Conservation (phyloP, 2,888 invertebrate genomes). For the Keiferia lycopersicella region DNA sequence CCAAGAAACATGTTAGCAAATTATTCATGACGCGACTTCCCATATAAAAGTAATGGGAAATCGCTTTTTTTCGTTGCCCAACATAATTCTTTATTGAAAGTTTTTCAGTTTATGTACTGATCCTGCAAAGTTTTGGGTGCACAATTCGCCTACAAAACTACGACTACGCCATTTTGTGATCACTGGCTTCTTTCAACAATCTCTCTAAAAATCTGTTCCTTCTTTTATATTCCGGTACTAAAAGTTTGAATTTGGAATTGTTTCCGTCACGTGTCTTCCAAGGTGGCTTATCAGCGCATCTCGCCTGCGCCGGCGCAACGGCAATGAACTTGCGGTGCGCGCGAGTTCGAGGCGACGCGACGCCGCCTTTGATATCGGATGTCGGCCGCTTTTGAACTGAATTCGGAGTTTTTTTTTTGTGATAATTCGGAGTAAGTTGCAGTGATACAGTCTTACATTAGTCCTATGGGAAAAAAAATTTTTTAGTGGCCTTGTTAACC, state of each 20-base stretch:
- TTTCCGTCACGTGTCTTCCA: constrained; percentile 29
- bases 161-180: neutral
- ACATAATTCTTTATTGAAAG: no score
- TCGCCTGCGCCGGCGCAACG: constrained; percentile 53
- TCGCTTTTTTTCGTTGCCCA: no score
- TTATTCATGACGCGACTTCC: no score
- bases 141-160: no score
- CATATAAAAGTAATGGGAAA: no score
- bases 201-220: neutral
- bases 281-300: constrained; percentile 44
- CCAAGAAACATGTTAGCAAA: no score
- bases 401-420: no score
- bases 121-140: no score
- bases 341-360: constrained; percentile 10
- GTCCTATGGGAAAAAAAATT: no score
- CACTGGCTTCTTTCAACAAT: neutral
- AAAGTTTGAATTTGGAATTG: constrained; percentile 27
- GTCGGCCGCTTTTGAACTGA: constrained; percentile 18
- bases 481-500: no score
- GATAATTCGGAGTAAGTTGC: no score
- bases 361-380: constrained; percentile 30
- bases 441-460: neutral
- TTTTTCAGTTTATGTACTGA: no score
- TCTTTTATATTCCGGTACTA: constrained; percentile 15
- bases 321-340: constrained; percentile 59